Evolutionary conservation across 1,140 invertebrate genomes (phyloP).

Genomic region (Galleria mellonella): DNA sequence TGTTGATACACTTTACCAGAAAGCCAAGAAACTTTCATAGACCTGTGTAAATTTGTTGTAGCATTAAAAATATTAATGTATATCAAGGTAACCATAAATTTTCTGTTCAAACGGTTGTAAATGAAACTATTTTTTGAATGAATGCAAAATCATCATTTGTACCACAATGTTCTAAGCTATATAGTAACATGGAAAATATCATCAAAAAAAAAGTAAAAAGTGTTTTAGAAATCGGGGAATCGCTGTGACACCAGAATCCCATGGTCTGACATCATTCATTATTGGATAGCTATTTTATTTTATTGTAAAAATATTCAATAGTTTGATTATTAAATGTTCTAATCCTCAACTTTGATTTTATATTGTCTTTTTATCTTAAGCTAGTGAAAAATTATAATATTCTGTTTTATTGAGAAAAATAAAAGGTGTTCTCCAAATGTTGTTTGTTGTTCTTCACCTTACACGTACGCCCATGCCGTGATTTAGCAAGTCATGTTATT

Average conservation of each 20-base stretch:
- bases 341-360: conserved; percentile 44
- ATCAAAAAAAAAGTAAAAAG: conserved; percentile 15
- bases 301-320: conserved; percentile 25
- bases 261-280: not conserved
- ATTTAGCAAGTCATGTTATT: conserved; percentile 51
- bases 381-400: conserved; percentile 71
- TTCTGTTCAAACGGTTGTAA: conserved; percentile 56
- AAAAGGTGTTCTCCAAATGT: conserved; percentile 58
- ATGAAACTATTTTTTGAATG: conserved; percentile 55
- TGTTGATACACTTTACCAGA: conserved; percentile 97
- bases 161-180: conserved; percentile 22
- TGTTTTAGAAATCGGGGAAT: conserved; percentile 20
- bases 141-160: conserved; percentile 31
- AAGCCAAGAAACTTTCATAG: conserved; percentile 98
- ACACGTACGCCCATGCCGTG: conserved; percentile 21
- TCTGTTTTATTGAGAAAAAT: conserved; percentile 69
- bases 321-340: conserved; percentile 32
- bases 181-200: conserved; percentile 18
- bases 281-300: conserved; percentile 12
- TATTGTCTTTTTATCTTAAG: conserved; percentile 56
- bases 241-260: conserved; percentile 7
- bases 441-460: conserved; percentile 30
- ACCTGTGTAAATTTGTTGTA: conserved; percentile 60
- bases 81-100: conserved; percentile 62
- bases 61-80: conserved; percentile 57